phyloP scores from a whole-genome alignment of 2,888 invertebrate genomes.

The Bruchidius siliquastri region DNA sequence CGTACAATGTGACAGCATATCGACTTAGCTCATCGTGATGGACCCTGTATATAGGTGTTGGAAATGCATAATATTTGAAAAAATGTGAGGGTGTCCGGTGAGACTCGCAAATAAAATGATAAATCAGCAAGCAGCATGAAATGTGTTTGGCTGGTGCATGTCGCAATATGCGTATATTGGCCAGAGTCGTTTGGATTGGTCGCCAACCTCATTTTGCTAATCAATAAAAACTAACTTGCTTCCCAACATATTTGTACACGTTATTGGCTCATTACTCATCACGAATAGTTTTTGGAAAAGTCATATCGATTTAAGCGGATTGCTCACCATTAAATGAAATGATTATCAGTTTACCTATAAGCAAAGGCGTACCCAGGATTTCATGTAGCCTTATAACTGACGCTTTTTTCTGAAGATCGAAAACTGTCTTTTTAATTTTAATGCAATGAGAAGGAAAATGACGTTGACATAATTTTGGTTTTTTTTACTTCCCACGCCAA shows the following conservation, averaged over 20 bases:
- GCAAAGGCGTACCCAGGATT: too few relatives aligned
- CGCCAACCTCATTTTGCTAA: neutral
- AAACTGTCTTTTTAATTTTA: too few relatives aligned
- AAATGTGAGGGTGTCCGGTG: neutral
- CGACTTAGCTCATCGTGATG: neutral
- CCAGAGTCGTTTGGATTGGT: neutral
- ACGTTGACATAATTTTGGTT: too few relatives aligned
- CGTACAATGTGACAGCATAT: too few relatives aligned
- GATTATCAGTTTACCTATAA: too few relatives aligned
- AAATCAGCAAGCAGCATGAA: neutral
- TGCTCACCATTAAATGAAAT: too few relatives aligned
- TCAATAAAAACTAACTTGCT: neutral
- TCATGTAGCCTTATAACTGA: too few relatives aligned
- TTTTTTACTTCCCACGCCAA: too few relatives aligned
- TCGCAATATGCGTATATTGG: neutral
- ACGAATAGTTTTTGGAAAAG: neutral
- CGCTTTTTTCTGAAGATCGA: too few relatives aligned
- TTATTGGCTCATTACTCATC: neutral
- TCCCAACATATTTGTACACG: neutral
- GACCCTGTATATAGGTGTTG: too few relatives aligned
- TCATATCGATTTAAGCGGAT: neutral
- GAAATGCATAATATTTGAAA: neutral
- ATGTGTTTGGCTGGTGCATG: neutral
- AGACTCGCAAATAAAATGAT: neutral
- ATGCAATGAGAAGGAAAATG: too few relatives aligned